Evolutionary conservation across 2,113 vertebrate genomes (phyloP), one percentile per base, ranked within the genome.

Genomic region (Trematomus loennbergii): DNA sequence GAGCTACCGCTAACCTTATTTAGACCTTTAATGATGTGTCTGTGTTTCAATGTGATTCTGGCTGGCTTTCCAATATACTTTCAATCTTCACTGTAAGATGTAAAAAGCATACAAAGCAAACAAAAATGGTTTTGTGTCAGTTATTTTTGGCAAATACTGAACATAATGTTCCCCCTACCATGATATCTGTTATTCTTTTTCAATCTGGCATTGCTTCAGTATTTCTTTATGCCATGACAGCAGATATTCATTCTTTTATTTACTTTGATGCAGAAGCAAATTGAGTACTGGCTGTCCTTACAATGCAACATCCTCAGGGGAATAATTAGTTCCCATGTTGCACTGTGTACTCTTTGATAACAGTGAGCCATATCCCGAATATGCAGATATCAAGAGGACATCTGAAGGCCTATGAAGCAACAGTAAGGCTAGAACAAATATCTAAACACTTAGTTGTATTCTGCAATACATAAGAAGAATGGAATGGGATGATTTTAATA

Each of bases 161-260:
- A 9, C 55, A 72, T 71, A 22, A 53, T 67, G 59, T 83, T 58
- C 1, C 5, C 13, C 7, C 59, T 22, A 57, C 46, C 75, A 59
- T 57, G 50, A 84, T 72, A 60, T 79, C 43, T 15, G 33, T 57
- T 40, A 60, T 83, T 82, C 85, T 78, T 79, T 75, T 82, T 84
- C 57, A 77, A 63, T 81, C 62, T 90, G 84, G 75, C 79, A 20
- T 25, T 3, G 45, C 29, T 83, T 76, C 63, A 77, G 65, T 25
- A 48, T 61, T 59, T 74, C 54, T 58, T 76, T 67, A 61, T 58
- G 40, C n/a, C n/a, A n/a, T n/a, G n/a, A n/a, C n/a, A n/a, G n/a
- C n/a, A n/a, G n/a, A n/a, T n/a, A n/a, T n/a, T n/a, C n/a, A n/a
- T n/a, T n/a, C n/a, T n/a, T n/a, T n/a, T n/a, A n/a, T n/a, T n/a